These are phyloP conservation scores for Hyperoplus immaculatus DNA, from an alignment of 2,797 vertebrate genomes.

Conservation along the genomic window DNA sequence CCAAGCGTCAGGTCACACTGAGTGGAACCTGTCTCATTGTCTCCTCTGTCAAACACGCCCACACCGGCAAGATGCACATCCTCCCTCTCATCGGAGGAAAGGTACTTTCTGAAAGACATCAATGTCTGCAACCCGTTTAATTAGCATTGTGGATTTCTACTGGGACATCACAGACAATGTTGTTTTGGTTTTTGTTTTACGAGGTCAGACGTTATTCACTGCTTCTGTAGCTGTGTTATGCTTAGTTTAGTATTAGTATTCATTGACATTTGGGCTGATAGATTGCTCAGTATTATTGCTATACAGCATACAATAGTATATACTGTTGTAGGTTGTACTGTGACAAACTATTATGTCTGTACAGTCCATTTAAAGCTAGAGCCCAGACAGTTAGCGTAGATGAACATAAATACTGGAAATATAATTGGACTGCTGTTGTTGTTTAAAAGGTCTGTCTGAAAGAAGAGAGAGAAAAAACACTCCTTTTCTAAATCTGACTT, in stretches of 20 bases:
- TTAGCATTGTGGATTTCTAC: neutral
- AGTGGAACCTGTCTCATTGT: conserved; percentile 98
- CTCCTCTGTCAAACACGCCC: conserved; percentile 95
- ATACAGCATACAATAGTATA: neutral
- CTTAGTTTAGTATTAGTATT: neutral
- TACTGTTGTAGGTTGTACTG: neutral
- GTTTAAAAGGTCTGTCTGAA: no score
- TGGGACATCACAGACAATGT: neutral
- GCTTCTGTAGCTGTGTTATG: neutral
- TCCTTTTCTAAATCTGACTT: no score
- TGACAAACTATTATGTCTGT: neutral
- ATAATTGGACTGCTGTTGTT: no score
- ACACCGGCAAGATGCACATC: conserved; percentile 97
- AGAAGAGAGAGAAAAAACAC: no score
- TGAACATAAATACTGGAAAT: neutral
- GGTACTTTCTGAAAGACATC: conserved; percentile 79
- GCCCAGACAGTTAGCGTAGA: neutral
- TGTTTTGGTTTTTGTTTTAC: no score
- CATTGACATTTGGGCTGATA: neutral
- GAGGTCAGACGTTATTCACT: no score
- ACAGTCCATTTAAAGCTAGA: neutral
- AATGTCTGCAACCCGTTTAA: neutral
- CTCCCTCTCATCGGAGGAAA: conserved; percentile 98
- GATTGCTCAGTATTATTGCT: neutral
- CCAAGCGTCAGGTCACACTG: conserved; percentile 94